Evolutionary conservation across 2,888 invertebrate genomes (phyloP).

Genomic region (Micoletzkya japonica): DNA sequence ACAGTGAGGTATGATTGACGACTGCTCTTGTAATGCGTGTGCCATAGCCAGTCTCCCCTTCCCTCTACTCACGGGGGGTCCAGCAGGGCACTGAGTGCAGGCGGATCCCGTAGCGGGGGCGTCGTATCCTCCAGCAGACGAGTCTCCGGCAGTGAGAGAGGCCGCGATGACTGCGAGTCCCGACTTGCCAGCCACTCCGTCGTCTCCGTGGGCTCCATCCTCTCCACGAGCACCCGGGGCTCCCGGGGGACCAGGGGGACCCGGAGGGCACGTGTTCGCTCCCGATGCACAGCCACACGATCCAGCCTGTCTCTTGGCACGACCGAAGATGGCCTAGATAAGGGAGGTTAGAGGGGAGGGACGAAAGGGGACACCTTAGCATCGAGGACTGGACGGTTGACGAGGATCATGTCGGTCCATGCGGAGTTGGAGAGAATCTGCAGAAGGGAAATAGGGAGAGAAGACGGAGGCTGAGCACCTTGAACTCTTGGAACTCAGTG

Average conservation of each 20-base stretch:
- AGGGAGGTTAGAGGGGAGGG: no score
- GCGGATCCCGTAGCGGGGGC: not conserved
- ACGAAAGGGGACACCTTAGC: not conserved
- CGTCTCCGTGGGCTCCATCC: constrained; percentile 22
- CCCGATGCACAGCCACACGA: constrained; percentile 21
- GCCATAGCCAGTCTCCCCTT: not conserved
- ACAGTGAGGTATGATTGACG: no score
- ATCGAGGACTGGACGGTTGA: not conserved
- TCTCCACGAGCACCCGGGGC: constrained; percentile 24
- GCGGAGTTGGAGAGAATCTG: constrained; percentile 21
- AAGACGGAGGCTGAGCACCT: not conserved
- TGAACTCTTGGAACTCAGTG: constrained; percentile 19
- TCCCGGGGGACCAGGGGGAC: constrained; percentile 22
- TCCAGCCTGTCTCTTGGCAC: constrained; percentile 14
- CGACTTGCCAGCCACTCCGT: constrained; percentile 10
- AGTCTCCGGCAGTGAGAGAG: constrained; percentile 7
- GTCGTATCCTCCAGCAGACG: constrained; percentile 7
- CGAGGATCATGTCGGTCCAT: constrained; percentile 17
- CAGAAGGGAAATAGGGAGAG: not conserved
- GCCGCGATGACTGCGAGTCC: constrained; percentile 18
- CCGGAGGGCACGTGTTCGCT: constrained; percentile 20
- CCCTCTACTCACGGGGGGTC: constrained; percentile 4
- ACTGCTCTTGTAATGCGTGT: not conserved
- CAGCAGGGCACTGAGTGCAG: constrained; percentile 24
- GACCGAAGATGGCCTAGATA: constrained; percentile 22